Percentiles rank a stretch among this genome's conserved stretches.
Evolutionary conservation across 1,140 invertebrate genomes (phyloP).

Genomic region (Diplogasteroides magnus): DNA sequence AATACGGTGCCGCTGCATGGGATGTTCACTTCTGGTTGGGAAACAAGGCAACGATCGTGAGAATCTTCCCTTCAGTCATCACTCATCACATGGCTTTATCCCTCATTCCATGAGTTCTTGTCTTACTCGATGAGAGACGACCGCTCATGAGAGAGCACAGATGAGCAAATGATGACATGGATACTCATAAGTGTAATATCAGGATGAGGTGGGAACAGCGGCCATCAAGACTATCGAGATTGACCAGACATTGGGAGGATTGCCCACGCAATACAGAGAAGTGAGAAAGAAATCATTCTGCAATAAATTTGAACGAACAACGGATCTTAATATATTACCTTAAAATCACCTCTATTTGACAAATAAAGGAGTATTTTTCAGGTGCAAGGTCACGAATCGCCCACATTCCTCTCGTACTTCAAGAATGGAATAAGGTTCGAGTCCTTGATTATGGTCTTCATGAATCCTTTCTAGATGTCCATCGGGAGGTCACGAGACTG

Average conservation of each 20-base stretch:
- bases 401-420: constrained; percentile 74
- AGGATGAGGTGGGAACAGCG: constrained; percentile 81
- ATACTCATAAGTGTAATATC: too few relatives aligned
- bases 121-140: too few relatives aligned
- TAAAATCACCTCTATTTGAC: too few relatives aligned
- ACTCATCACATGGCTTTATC: too few relatives aligned
- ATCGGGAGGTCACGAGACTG: constrained; percentile 74
- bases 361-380: too few relatives aligned
- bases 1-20: constrained; percentile 60
- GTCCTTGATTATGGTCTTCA: background rate
- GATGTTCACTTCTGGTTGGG: constrained; percentile 91
- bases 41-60: constrained; percentile 61
- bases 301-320: too few relatives aligned
- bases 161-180: too few relatives aligned
- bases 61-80: too few relatives aligned
- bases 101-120: too few relatives aligned
- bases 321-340: too few relatives aligned
- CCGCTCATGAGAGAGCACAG: too few relatives aligned
- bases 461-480: constrained; percentile 64
- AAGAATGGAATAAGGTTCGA: constrained; percentile 63
- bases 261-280: background rate
- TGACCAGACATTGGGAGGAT: constrained; percentile 64
- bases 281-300: too few relatives aligned
- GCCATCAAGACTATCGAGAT: constrained; percentile 79
- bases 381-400: constrained; percentile 72